These are phyloP conservation scores for Girardinus metallicus DNA, from an alignment of 2,797 vertebrate genomes.

Conservation along the genomic window DNA sequence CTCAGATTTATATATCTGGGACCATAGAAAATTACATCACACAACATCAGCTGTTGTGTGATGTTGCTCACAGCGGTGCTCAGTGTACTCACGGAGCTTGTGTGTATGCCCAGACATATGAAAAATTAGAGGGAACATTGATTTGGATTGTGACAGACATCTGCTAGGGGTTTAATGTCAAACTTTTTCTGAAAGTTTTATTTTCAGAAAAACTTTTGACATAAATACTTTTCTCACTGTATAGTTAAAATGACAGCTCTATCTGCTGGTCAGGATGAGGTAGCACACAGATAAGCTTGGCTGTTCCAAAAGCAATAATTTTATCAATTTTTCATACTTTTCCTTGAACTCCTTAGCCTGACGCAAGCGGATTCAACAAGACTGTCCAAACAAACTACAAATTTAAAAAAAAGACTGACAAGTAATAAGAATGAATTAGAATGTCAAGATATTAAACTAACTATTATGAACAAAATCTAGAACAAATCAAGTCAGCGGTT, in stretches of 20 bases:
- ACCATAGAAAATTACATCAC: too few relatives aligned
- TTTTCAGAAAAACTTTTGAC: not conserved
- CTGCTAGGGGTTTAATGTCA: not conserved
- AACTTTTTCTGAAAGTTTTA: too few relatives aligned
- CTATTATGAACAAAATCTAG: not conserved
- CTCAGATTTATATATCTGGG: too few relatives aligned
- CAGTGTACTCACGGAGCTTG: too few relatives aligned
- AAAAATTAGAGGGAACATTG: too few relatives aligned
- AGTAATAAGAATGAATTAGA: not conserved
- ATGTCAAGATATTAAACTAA: not conserved
- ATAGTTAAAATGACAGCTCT: slow-evolving; percentile 18
- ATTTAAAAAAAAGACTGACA: not conserved
- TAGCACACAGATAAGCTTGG: not conserved
- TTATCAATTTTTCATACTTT: not conserved
- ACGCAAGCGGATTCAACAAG: not conserved
- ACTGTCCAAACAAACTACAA: not conserved
- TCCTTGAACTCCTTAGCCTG: not conserved
- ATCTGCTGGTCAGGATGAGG: slow-evolving; percentile 42
- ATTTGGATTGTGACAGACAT: not conserved
- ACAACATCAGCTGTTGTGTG: too few relatives aligned
- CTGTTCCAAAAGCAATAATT: not conserved
- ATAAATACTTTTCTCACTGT: not conserved
- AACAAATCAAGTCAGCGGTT: not conserved
- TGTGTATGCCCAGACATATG: too few relatives aligned
- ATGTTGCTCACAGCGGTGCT: too few relatives aligned